Conservation (phyloP, 2,888 invertebrate genomes). For the Ormyrus rosae region DNA sequence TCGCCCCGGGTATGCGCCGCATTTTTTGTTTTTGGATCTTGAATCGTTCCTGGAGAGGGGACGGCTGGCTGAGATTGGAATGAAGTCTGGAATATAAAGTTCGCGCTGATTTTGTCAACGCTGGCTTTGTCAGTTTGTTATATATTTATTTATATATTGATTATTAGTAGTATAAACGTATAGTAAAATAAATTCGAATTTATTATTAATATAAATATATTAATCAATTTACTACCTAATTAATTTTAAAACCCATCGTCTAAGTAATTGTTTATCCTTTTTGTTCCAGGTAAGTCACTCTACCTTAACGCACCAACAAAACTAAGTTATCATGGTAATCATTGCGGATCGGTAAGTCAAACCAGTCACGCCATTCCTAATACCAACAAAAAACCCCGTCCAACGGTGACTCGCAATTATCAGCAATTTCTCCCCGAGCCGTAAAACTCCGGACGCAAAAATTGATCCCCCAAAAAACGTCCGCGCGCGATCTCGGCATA, state of each 20-base stretch:
- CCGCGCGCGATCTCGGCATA: too few species aligned
- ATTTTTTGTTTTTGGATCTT: too few species aligned
- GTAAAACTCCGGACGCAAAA: not conserved
- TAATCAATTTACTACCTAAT: not conserved
- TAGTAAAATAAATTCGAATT: too few species aligned
- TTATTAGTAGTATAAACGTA: too few species aligned
- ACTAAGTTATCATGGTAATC: slow-evolving; percentile 6
- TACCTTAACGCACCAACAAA: not conserved
- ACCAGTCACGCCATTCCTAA: not conserved
- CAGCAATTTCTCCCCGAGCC: not conserved
- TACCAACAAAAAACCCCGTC: not conserved
- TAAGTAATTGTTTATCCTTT: slow-evolving; percentile 15
- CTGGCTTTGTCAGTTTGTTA: too few species aligned
- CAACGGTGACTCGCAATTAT: slow-evolving; percentile 4
- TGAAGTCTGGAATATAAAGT: too few species aligned
- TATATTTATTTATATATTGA: too few species aligned
- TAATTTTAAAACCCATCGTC: not conserved
- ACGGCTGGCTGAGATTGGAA: too few species aligned
- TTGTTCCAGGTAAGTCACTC: slow-evolving; percentile 47
- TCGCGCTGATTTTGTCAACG: too few species aligned
- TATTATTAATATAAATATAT: not conserved
- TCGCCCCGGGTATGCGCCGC: too few species aligned
- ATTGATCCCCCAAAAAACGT: not conserved
- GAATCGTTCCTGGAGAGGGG: too few species aligned
- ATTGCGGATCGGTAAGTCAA: slow-evolving; percentile 13